Base-by-base conservation (phyloP, 2,113 vertebrate genomes). In the Ophthalmolycus amberensis region DNA sequence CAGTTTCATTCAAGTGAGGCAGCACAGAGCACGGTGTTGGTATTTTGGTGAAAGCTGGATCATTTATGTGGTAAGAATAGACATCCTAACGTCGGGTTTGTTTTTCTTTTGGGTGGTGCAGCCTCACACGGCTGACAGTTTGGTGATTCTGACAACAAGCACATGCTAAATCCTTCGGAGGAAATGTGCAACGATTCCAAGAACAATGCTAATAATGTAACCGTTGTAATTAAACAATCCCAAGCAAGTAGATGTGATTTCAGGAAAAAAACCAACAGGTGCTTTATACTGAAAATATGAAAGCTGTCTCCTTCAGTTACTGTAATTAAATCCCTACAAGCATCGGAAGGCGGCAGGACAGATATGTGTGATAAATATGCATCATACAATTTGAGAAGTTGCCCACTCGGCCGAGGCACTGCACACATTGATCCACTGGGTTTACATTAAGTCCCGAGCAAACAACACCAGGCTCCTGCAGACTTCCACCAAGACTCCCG, bases 401-500 rank as follows among this genome's bases (percentile, higher is more conserved):
- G 54, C 16, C 29, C 40, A 67, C 29, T 42, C 54, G 69, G 38
- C 38, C 69, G 62, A 87, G 70, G 29, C 50, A 9, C 15, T 52
- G 48, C 34, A 5, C 52, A 40, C 64, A 80, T 37, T 58, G 81
- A 85, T 73, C 56, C 34, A 59, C 62, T 48, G 67, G 79, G 76
- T 76, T 86, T 76, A 56, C 67, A 75, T 52, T 81, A 68, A 85
- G 79, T 63, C 71, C 18, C 3, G 22, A 71, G 64, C 59, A 83
- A 82, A 83, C 73, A 77, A 18, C 71, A 69, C 50, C 25, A 27
- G 60, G 62, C 27, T 65, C 50, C 71, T 68, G 70, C 79, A 75
- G 40, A 59, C 70, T 5, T 22, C 11, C 48, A 63, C 42, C 37
- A 34, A 56, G 73, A 60, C 69, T 32, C 52, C 22, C 60, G 70